Percentiles rank a stretch among this genome's conserved stretches.
phyloP scores from a whole-genome alignment of 1,140 invertebrate genomes.

The Pseudomyrmex dendroicus region DNA sequence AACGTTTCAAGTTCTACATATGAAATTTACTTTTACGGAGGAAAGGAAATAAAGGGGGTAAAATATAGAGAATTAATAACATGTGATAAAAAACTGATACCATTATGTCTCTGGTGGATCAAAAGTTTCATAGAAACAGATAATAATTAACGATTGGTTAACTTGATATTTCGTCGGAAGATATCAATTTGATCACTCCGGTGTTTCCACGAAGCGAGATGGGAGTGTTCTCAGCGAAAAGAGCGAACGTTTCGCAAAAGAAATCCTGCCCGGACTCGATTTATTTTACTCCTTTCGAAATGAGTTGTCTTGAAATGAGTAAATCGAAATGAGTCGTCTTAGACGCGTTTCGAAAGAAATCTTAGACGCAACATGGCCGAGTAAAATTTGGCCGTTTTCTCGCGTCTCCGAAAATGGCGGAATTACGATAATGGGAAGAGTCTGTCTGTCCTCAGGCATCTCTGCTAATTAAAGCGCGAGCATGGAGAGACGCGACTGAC shows the following conservation, averaged over 20 bases:
- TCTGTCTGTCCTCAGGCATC: conserved; percentile 50
- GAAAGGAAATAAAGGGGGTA: no score
- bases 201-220: not conserved
- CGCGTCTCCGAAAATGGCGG: conserved; percentile 39
- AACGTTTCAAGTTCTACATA: not conserved
- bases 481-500: conserved; percentile 66
- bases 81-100: not conserved
- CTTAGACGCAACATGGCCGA: not conserved
- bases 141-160: conserved; percentile 52
- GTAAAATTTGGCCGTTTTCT: conserved; percentile 59
- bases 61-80: not conserved
- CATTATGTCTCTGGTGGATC: not conserved
- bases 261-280: not conserved
- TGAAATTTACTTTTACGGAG: not conserved
- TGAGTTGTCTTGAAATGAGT: not conserved
- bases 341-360: not conserved
- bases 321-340: not conserved
- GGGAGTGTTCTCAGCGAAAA: conserved; percentile 9
- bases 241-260: not conserved
- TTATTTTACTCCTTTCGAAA: conserved; percentile 16
- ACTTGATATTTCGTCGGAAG: conserved; percentile 24
- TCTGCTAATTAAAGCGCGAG: conserved; percentile 72
- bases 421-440: conserved; percentile 59
- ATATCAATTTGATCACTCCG: conserved; percentile 50
- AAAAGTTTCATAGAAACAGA: conserved; percentile 23